Base-by-base conservation (phyloP, 2,113 vertebrate species). In the Alethe castanea region DNA sequence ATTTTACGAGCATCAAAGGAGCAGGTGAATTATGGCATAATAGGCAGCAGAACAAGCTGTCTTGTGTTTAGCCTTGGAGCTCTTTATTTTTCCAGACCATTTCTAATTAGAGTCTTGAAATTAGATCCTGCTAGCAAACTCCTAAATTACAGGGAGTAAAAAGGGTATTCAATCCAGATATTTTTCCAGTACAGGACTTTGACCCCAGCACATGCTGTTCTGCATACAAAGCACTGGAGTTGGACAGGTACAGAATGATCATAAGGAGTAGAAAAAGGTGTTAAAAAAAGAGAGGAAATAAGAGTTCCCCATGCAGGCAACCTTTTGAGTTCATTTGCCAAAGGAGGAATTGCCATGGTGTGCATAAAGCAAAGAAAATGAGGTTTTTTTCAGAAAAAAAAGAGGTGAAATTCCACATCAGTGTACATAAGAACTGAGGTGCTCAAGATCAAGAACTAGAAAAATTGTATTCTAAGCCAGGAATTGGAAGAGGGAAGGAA, bases 71-170 rank as follows among this genome's bases (percentile, higher is more conserved):
- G 86, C 72, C 70, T 74, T 85, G 61, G 26, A 90, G 88, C 85
- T 71, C 61, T 67, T 95, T 86, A 90, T 94, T 95, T 85, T 94
- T 93, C 86, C 54, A 70, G 59, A 61, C 78, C 50, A 66, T 91
- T 91, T 95, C 88, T 95, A 96, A 96, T 96, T 95, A 97, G 74
- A 76, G 17, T 60, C 73, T 86, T 76, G 74, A 94, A 97, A 96
- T 90, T 67, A 88, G 69, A 79, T 91, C 65, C 67, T 91, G 44
- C 70, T 70, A 79, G 35, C 28, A 92, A 88, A 61, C 36, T 31
- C 62, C 35, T 95, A 78, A 92, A 96, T 95, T 91, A 36, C 24
- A 86, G 62, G 64, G 42, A 81, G 19, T 44, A 79, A 92, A 91
- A 47, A 31, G 71, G 77, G 33, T 65, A 77, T 86, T 94, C 42